Evolutionary conservation across 2,797 vertebrate genomes (phyloP).

Genomic region (Tachyglossus aculeatus): DNA sequence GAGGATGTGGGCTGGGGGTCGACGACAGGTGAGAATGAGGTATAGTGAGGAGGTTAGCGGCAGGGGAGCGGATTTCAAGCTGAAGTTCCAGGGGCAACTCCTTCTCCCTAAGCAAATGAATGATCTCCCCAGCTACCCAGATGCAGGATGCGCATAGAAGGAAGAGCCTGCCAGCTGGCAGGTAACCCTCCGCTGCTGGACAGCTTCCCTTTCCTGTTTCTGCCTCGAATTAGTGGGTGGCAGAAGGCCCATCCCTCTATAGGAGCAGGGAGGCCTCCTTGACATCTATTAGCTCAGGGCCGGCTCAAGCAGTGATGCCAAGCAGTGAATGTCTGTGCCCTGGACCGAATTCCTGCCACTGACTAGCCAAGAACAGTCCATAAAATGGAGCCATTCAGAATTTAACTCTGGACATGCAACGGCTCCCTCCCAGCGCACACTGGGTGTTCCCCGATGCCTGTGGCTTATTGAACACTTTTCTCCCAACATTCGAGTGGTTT

Average conservation of each 20-base stretch:
- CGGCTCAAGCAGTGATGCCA: constrained; percentile 30
- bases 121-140: constrained; percentile 46
- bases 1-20: no score
- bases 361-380: constrained; percentile 29
- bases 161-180: constrained; percentile 58
- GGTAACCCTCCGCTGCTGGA: constrained; percentile 13
- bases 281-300: constrained; percentile 56
- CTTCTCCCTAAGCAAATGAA: not conserved
- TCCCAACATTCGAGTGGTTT: no score
- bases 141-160: not conserved
- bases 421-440: no score
- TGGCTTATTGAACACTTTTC: no score
- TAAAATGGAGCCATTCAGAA: constrained; percentile 25
- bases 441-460: no score
- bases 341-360: constrained; percentile 37
- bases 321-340: constrained; percentile 28
- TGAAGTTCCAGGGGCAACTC: no score
- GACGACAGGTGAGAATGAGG: no score
- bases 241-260: constrained; percentile 34
- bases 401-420: constrained; percentile 16
- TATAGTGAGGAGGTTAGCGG: no score
- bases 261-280: constrained; percentile 24
- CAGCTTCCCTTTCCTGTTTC: constrained; percentile 20
- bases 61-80: no score
- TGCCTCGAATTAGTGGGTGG: constrained; percentile 64